Evolutionary conservation across 2,888 invertebrate genomes (phyloP).

Genomic region (Thymelicus acteon): DNA sequence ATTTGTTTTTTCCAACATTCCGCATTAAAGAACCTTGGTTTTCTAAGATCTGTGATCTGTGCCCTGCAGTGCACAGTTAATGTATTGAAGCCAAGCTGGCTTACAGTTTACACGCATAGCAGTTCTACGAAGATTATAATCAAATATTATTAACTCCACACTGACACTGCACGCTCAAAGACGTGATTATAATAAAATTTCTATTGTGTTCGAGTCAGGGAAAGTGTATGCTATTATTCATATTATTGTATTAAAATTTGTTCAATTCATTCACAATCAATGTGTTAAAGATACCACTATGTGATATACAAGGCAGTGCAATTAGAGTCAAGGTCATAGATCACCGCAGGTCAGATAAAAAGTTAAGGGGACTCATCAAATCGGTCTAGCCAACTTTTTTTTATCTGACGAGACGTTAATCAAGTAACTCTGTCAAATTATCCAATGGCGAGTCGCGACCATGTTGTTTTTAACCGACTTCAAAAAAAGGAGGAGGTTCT

Average conservation of each 20-base stretch:
- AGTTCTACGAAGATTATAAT: background rate
- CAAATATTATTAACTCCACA: background rate
- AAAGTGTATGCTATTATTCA: background rate
- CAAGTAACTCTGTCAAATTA: no score
- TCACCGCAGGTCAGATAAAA: background rate
- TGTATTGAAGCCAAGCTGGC: background rate
- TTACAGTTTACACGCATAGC: background rate
- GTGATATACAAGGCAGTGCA: background rate
- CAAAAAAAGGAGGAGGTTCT: no score
- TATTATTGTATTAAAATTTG: background rate
- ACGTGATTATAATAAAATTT: constrained; percentile 11
- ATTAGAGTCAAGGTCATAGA: background rate
- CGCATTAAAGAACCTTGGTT: no score
- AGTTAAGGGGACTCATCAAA: background rate
- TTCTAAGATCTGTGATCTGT: no score
- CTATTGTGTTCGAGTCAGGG: constrained; percentile 5
- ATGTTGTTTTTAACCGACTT: no score
- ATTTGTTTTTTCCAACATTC: no score
- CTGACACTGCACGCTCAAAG: background rate
- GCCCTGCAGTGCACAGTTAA: background rate
- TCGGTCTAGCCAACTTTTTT: no score
- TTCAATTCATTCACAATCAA: constrained; percentile 4
- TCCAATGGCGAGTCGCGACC: no score
- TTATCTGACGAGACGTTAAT: no score
- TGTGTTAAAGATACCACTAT: constrained; percentile 1